These are phyloP conservation scores for Taenioides sp. DNA, from an alignment of 2,797 vertebrate species.

Conservation along the genomic window DNA sequence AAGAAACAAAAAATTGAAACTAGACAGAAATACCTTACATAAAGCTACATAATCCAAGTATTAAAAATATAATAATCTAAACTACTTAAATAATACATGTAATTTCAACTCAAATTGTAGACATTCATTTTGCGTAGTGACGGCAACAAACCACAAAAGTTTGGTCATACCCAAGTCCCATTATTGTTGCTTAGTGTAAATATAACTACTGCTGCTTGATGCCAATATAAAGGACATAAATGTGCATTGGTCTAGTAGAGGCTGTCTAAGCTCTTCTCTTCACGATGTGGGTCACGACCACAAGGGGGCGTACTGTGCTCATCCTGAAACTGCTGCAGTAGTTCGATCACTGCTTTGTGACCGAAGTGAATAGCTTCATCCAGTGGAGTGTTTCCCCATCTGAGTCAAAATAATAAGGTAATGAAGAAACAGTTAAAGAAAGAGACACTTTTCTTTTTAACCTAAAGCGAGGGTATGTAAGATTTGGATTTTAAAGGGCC, in stretches of 20 bases:
- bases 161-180: too few species aligned
- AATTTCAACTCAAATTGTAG: background rate
- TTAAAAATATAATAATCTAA: background rate
- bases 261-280: conserved; percentile 90
- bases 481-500: too few species aligned
- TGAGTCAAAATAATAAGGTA: conserved; percentile 37
- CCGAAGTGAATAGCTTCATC: conserved; percentile 95
- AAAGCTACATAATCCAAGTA: background rate
- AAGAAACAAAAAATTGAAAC: background rate
- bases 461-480: too few species aligned
- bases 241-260: conserved; percentile 77
- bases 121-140: background rate
- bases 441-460: background rate
- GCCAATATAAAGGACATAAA: background rate
- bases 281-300: conserved; percentile 77
- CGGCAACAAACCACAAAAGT: background rate
- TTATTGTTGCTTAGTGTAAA: too few species aligned
- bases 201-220: background rate
- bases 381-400: conserved; percentile 97
- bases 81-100: background rate
- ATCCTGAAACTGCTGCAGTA: conserved; percentile 87
- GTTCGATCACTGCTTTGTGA: conserved; percentile 91
- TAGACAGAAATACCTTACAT: background rate
- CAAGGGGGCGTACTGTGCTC: conserved; percentile 83
- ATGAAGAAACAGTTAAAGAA: background rate